Evolutionary conservation across 2,113 vertebrate genomes (phyloP).

Genomic region (Hydrolagus affinis): DNA sequence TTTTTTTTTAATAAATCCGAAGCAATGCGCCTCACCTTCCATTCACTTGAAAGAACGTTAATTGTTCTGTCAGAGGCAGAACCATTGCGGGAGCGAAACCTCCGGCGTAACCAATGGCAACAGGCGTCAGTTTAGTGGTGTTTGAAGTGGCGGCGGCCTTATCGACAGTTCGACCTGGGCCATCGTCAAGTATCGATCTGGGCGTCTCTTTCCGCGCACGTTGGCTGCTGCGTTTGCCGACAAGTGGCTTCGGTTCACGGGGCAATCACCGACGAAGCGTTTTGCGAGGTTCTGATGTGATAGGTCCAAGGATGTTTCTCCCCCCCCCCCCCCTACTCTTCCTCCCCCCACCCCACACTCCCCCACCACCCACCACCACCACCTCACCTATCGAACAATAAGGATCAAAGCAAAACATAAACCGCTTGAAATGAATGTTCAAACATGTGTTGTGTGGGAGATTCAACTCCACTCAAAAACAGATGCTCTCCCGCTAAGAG

Average conservation of each 20-base stretch:
- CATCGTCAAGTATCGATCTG: neutral
- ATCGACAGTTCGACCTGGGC: neutral
- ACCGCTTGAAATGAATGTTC: neutral
- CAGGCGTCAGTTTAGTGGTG: neutral
- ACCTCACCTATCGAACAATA: no score
- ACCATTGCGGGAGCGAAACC: neutral
- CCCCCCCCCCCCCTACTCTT: no score
- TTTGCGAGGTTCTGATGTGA: no score
- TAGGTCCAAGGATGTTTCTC: no score
- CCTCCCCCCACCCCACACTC: no score
- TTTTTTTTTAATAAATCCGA: neutral
- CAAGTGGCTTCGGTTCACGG: no score
- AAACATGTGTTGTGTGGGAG: neutral
- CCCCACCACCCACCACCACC: no score
- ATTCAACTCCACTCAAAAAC: neutral
- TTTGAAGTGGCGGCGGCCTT: no score
- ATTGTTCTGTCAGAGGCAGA: neutral
- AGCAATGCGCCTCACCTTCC: neutral
- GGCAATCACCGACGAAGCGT: no score
- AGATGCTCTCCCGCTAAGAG: neutral
- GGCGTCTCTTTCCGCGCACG: no score
- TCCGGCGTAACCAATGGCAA: neutral
- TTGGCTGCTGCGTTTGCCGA: no score
- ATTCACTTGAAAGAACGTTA: neutral
- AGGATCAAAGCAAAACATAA: no score